Evolutionary conservation across 2,888 invertebrate genomes (phyloP).

Genomic region (Meliscaeva auricollis): DNA sequence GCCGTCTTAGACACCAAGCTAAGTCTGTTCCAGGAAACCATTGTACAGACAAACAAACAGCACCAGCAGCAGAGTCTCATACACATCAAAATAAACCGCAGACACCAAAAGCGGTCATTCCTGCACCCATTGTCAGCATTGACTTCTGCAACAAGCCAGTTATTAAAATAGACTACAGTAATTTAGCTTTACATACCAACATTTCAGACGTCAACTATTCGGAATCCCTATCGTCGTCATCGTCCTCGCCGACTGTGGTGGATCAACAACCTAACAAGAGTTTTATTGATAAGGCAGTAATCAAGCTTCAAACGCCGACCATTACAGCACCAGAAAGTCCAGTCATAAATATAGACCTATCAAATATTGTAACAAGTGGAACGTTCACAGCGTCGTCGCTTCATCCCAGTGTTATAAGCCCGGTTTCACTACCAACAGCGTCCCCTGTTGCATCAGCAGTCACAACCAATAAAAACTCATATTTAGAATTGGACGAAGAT

Average conservation of each 20-base stretch:
- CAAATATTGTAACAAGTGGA: slow-evolving; percentile 80
- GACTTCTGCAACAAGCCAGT: slow-evolving; percentile 82
- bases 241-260: slow-evolving; percentile 56
- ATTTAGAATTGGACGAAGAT: slow-evolving; percentile 84
- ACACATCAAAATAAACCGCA: slow-evolving; percentile 69
- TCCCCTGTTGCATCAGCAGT: slow-evolving; percentile 33
- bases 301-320: slow-evolving; percentile 53
- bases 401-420: slow-evolving; percentile 47
- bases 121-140: slow-evolving; percentile 82
- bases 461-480: slow-evolving; percentile 77
- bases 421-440: slow-evolving; percentile 45
- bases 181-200: slow-evolving; percentile 78
- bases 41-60: slow-evolving; percentile 33
- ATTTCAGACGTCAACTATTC: slow-evolving; percentile 62
- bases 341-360: slow-evolving; percentile 83
- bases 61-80: slow-evolving; percentile 54
- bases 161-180: slow-evolving; percentile 84
- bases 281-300: slow-evolving; percentile 42
- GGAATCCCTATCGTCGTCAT: slow-evolving; percentile 66
- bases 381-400: slow-evolving; percentile 53
- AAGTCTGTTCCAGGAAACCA: slow-evolving; percentile 77
- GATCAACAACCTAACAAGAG: slow-evolving; percentile 44
- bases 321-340: slow-evolving; percentile 79
- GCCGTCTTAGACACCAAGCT: slow-evolving; percentile 78
- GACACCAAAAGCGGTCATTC: slow-evolving; percentile 80